Percentiles rank a stretch among this genome's conserved stretches.
phyloP scores from a whole-genome alignment of 2,113 vertebrate species.

The Accipiter virgatus region DNA sequence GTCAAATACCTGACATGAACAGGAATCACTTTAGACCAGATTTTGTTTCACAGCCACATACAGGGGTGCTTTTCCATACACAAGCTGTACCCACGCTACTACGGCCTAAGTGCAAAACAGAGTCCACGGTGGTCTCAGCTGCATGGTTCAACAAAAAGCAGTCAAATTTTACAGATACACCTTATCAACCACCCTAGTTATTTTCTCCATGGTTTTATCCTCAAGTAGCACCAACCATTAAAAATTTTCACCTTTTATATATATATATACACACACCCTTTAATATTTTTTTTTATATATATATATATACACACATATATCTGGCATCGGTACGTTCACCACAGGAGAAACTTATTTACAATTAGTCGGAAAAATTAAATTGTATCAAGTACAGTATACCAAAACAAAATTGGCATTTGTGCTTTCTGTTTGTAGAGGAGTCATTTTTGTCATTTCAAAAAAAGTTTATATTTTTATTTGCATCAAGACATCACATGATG shows the following conservation, averaged over 20 bases:
- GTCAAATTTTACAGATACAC: background rate
- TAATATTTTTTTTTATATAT: background rate
- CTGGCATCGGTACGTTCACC: rapidly evolving
- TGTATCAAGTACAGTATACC: background rate
- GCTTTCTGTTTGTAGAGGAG: constrained; percentile 47
- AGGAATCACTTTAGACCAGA: background rate
- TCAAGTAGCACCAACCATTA: background rate
- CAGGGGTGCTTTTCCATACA: background rate
- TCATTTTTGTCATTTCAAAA: background rate
- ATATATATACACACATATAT: background rate
- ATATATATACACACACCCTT: background rate
- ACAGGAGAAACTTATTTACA: background rate
- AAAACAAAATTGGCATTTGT: constrained; percentile 22
- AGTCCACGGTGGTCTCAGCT: background rate
- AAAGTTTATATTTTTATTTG: background rate
- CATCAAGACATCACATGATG: background rate
- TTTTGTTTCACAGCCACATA: background rate
- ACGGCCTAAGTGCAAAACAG: background rate
- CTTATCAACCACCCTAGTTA: background rate
- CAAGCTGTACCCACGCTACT: background rate
- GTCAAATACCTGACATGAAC: background rate
- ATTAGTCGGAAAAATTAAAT: background rate
- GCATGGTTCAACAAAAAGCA: constrained; percentile 2
- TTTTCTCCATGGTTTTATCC: background rate
- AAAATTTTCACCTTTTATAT: background rate